Conservation (phyloP, 2,888 invertebrate species). For the Dynastes grantii region DNA sequence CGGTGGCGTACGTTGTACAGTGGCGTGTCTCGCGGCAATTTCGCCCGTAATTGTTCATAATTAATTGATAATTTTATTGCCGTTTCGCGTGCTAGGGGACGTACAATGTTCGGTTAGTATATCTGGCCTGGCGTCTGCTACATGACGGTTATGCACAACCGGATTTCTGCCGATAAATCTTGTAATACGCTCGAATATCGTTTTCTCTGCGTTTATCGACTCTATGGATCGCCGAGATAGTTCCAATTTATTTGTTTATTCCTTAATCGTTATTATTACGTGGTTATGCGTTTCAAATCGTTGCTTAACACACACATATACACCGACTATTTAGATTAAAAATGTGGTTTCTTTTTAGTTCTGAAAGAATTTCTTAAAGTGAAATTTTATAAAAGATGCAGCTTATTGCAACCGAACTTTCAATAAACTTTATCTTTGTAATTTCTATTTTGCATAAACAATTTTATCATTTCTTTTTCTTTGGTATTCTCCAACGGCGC, state of each 20-base stretch:
- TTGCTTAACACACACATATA: too few relatives aligned
- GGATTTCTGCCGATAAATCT: constrained; percentile 20
- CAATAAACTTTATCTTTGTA: too few relatives aligned
- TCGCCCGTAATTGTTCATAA: constrained; percentile 43
- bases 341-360: too few relatives aligned
- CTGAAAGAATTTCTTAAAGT: too few relatives aligned
- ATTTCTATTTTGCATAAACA: too few relatives aligned
- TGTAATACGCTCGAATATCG: constrained; percentile 23
- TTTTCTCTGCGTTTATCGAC: constrained; percentile 12
- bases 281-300: background rate
- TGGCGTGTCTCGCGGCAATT: constrained; percentile 49
- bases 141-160: constrained; percentile 6
- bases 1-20: constrained; percentile 38
- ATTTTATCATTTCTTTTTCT: too few relatives aligned
- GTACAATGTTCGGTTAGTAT: background rate
- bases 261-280: background rate
- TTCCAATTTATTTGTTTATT: constrained; percentile 10
- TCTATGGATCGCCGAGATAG: constrained; percentile 12
- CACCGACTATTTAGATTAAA: too few relatives aligned
- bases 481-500: too few relatives aligned
- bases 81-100: constrained; percentile 33
- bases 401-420: too few relatives aligned
- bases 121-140: constrained; percentile 21
- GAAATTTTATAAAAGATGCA: too few relatives aligned
- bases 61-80: constrained; percentile 46